Evolutionary conservation across 2,797 vertebrate species (phyloP), one percentile per base, ranked within the genome.

Genomic region (Rhinatrema bivittatum): DNA sequence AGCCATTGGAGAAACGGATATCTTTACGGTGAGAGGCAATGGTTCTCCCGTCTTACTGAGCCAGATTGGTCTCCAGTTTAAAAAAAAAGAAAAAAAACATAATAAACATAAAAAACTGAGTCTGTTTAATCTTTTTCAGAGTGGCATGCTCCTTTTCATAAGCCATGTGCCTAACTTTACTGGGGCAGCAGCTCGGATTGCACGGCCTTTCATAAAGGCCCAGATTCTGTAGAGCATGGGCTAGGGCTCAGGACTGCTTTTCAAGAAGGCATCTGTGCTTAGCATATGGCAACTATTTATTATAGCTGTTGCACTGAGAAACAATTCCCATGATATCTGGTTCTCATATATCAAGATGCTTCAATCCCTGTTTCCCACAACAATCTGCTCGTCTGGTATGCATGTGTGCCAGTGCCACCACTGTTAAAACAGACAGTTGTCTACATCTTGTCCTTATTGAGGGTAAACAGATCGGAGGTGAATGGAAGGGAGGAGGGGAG

Each of bases 241-340:
- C 67, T 62, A 53, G 47, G 62, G 66, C 56, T 29, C 35, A 21
- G 50, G 56, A 65, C 65, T 57, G 62, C 68, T 72, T 76, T 76
- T 75, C 69, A 76, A 71, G 65, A 43, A 65, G 64, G 72, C 72
- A 76, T 78, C 74, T 78, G 74, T 78, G 77, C 75, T 78, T 75
- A 76, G 67, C 76, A 78, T 81, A 79, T 81, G 76, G 74, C 76
- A 76, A 70, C 73, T 79, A 76, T 79, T 79, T 79, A 77, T 77
- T 78, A 76, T 75, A 74, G 70, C 70, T 70, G 57, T 69, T 76
- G 72, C 68, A 74, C 61, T 68, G 66, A 72, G 68, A 75, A 73
- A 74, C 70, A 77, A 72, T 79, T 74, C 72, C 71, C 78, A 69
- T 63, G 76, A 74, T 74, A 70, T 73, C 70, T 75, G 62, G 71